phyloP scores from a whole-genome alignment of 2,797 vertebrate genomes.

The Diceros bicornis region DNA sequence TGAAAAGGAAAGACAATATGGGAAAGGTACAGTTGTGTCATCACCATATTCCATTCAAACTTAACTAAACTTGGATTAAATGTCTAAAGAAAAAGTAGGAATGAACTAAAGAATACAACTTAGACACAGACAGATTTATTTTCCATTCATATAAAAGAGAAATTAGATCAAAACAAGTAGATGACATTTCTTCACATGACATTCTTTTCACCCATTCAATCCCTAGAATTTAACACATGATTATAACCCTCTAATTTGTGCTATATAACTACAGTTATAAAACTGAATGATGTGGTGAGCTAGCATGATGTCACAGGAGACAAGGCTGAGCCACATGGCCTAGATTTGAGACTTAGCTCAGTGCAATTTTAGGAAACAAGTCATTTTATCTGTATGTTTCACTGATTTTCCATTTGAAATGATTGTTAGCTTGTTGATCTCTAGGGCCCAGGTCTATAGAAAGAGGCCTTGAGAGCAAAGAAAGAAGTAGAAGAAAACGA shows the following conservation, averaged over 20 bases:
- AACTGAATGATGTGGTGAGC: not conserved
- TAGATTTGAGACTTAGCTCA: not conserved
- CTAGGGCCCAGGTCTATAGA: not conserved
- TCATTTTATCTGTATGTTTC: not conserved
- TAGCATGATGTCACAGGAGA: not conserved
- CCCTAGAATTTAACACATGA: not conserved
- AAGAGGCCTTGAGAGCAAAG: constrained; percentile 2
- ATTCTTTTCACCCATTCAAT: not conserved
- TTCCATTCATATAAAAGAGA: not conserved
- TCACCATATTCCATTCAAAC: not conserved
- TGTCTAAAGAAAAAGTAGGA: not conserved
- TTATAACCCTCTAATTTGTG: not conserved
- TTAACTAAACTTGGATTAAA: not conserved
- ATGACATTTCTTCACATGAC: not conserved
- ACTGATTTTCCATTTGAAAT: not conserved
- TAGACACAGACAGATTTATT: not conserved
- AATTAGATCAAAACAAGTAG: not conserved
- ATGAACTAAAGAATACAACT: not conserved
- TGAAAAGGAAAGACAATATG: not conserved
- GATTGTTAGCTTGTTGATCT: not conserved
- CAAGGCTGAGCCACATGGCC: not conserved
- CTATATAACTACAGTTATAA: not conserved
- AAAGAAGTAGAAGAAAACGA: not conserved
- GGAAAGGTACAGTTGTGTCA: not conserved
- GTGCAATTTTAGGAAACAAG: not conserved